Evolutionary conservation across 2,888 invertebrate genomes (phyloP).

Genomic region (Drymonia ruficornis): DNA sequence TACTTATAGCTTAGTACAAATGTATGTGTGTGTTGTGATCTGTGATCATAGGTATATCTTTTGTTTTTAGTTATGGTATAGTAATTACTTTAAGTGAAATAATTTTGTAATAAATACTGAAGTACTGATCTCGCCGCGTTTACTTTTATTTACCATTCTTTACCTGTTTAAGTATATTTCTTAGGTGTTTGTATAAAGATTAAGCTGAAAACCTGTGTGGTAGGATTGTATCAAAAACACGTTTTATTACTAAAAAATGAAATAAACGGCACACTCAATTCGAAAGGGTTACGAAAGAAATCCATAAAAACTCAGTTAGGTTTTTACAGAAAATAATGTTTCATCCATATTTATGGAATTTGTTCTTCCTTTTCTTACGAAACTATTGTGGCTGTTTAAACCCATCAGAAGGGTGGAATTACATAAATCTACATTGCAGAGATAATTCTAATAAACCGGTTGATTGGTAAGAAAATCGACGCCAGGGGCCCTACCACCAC

Average conservation of each 20-base stretch:
- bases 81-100: too few relatives aligned
- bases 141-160: background rate
- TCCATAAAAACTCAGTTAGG: background rate
- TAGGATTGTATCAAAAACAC: too few relatives aligned
- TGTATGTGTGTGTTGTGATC: slow-evolving; percentile 31
- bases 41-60: slow-evolving; percentile 39
- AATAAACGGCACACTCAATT: too few relatives aligned
- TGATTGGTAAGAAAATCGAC: slow-evolving; percentile 65
- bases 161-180: too few relatives aligned
- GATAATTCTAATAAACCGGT: slow-evolving; percentile 56
- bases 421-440: slow-evolving; percentile 55
- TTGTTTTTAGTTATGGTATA: background rate
- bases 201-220: too few relatives aligned
- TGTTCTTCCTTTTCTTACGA: slow-evolving; percentile 26
- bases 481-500: too few relatives aligned
- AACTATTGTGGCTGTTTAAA: slow-evolving; percentile 15
- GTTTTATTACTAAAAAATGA: background rate
- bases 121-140: too few relatives aligned
- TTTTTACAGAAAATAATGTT: slow-evolving; percentile 18
- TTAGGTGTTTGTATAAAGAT: too few relatives aligned
- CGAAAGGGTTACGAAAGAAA: too few relatives aligned
- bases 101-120: slow-evolving; percentile 26
- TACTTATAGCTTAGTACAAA: slow-evolving; percentile 40
- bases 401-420: slow-evolving; percentile 40
- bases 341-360: slow-evolving; percentile 11